Conservation (phyloP, 2,113 vertebrate species). For the Percina caprodes region DNA sequence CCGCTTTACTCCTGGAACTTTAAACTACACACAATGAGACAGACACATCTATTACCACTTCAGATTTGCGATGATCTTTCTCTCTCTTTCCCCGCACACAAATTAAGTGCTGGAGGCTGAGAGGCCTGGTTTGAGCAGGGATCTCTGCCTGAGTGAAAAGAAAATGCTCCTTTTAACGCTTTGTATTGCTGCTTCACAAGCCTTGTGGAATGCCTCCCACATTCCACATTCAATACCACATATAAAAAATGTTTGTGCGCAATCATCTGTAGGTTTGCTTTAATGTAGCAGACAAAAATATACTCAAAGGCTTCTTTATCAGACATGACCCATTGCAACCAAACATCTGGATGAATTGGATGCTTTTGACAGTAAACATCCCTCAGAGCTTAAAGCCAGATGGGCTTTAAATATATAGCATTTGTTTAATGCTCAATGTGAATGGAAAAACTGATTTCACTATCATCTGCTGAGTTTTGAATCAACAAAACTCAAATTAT, state of each 20-base stretch:
- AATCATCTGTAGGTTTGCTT: slow-evolving; percentile 32
- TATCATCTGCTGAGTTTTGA: background rate
- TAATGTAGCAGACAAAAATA: slow-evolving; percentile 9
- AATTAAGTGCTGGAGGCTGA: slow-evolving; percentile 46
- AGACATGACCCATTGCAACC: slow-evolving; percentile 32
- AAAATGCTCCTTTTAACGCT: slow-evolving; percentile 49
- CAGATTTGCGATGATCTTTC: slow-evolving; percentile 12
- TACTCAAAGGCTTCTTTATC: background rate
- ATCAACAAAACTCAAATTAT: background rate
- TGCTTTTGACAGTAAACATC: slow-evolving; percentile 5
- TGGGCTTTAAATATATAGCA: slow-evolving; percentile 13
- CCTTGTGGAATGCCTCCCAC: slow-evolving; percentile 14
- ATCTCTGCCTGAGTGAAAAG: slow-evolving; percentile 40
- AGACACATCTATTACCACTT: background rate
- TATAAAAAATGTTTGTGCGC: slow-evolving; percentile 8
- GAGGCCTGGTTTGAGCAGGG: slow-evolving; percentile 29
- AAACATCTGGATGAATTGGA: slow-evolving; percentile 34
- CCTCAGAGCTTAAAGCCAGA: slow-evolving; percentile 8
- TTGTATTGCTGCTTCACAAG: slow-evolving; percentile 23
- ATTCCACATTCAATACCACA: background rate
- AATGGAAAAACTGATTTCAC: background rate
- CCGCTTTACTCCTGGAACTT: slow-evolving; percentile 8
- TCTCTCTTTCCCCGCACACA: background rate
- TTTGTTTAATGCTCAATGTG: slow-evolving; percentile 2
- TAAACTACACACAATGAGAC: slow-evolving; percentile 8